Percentiles rank a stretch among this genome's conserved stretches.
These are phyloP conservation scores for Gadopsis bispinosus DNA, from an alignment of 2,797 vertebrate genomes.

Conservation along the genomic window DNA sequence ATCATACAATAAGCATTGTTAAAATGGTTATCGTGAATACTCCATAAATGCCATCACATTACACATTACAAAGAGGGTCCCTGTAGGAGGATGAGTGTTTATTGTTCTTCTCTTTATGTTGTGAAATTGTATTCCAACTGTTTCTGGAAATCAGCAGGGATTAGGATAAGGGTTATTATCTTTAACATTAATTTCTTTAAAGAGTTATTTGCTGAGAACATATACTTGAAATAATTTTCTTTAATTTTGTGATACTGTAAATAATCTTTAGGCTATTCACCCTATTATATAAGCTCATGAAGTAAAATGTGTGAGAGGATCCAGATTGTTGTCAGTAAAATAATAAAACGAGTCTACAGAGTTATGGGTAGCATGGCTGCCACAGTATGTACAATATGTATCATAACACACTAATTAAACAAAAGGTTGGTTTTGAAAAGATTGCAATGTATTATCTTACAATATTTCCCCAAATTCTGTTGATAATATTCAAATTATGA, in stretches of 20 bases:
- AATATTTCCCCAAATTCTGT: background rate
- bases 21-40: constrained; percentile 6
- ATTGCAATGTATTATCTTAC: background rate
- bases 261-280: background rate
- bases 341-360: background rate
- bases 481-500: background rate
- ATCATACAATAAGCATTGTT: background rate
- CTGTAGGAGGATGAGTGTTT: constrained; percentile 8
- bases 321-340: background rate
- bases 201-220: background rate
- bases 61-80: constrained; percentile 36
- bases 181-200: background rate
- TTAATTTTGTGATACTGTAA: background rate
- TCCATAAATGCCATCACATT: constrained; percentile 12
- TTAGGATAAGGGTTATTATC: background rate
- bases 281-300: background rate
- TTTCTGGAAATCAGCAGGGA: constrained; percentile 18
- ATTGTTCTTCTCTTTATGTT: constrained; percentile 41
- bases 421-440: background rate
- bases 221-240: background rate
- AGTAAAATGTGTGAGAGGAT: background rate
- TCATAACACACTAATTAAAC: background rate
- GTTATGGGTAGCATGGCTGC: background rate
- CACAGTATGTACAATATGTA: background rate
- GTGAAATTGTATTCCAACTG: constrained; percentile 35